Percentiles rank a stretch among this genome's conserved stretches.
Conservation (phyloP, 2,797 vertebrate genomes). For the Garrulus glandarius region DNA sequence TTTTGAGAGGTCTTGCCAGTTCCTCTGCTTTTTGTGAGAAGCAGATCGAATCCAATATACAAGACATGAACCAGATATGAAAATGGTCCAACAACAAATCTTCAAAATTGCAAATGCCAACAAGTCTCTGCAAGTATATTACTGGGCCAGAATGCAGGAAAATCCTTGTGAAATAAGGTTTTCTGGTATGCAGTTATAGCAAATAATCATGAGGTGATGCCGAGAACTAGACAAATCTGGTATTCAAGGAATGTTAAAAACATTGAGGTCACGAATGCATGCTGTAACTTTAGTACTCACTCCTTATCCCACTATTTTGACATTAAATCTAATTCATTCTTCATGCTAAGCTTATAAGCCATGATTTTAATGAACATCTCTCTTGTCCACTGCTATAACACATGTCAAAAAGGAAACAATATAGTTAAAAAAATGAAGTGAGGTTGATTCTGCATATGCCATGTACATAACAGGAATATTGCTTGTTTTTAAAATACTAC, state of each 20-base stretch:
- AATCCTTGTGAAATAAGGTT: conserved; percentile 64
- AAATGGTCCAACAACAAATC: conserved; percentile 42
- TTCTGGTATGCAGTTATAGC: conserved; percentile 67
- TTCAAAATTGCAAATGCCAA: conserved; percentile 57
- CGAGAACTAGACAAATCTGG: conserved; percentile 56
- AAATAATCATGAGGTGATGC: conserved; percentile 59
- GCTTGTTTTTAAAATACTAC: neutral
- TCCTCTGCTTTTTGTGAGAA: neutral
- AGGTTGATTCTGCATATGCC: neutral
- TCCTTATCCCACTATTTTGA: conserved; percentile 39
- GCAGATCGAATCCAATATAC: conserved; percentile 30
- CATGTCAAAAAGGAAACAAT: neutral
- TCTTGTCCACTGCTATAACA: neutral
- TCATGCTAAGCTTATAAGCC: neutral
- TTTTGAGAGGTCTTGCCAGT: neutral
- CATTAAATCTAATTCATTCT: conserved; percentile 44
- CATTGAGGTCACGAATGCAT: conserved; percentile 30
- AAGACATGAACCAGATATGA: conserved; percentile 42
- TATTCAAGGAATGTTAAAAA: conserved; percentile 56
- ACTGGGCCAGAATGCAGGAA: conserved; percentile 38
- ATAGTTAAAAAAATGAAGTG: neutral
- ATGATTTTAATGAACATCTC: neutral
- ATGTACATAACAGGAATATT: neutral
- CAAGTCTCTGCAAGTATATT: conserved; percentile 43
- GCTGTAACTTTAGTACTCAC: conserved; percentile 36